Evolutionary conservation across 2,888 invertebrate genomes (phyloP).

Genomic region (Acheta domesticus): DNA sequence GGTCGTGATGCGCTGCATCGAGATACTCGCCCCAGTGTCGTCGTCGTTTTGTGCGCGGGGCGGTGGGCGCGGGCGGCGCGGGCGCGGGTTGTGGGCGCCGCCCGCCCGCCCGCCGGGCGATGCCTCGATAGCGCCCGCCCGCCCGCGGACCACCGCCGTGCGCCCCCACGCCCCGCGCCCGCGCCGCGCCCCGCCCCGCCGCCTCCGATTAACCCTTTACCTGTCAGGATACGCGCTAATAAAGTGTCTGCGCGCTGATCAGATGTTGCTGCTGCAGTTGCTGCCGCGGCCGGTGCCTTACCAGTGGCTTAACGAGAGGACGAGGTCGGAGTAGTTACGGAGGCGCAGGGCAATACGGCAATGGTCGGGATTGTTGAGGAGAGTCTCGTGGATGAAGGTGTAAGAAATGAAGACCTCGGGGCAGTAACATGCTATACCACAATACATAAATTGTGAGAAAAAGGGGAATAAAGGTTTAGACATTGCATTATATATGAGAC

Average conservation of each 20-base stretch:
- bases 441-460: too few species aligned
- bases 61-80: background rate
- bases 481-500: too few species aligned
- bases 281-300: too few species aligned
- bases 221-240: background rate
- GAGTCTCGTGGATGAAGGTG: too few species aligned
- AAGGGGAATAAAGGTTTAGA: too few species aligned
- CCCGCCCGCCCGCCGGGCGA: background rate
- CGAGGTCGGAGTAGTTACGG: too few species aligned
- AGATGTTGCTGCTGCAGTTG: background rate
- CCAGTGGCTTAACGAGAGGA: too few species aligned
- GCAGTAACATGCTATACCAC: too few species aligned
- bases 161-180: background rate
- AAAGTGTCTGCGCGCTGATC: background rate
- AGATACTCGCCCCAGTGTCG: background rate
- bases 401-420: too few species aligned
- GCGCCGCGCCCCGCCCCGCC: background rate
- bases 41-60: background rate
- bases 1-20: background rate
- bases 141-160: background rate
- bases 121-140: background rate
- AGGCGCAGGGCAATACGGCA: too few species aligned
- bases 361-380: too few species aligned
- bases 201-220: slow-evolving; percentile 7
- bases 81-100: background rate